Conservation (phyloP, 2,888 invertebrate species). For the Drosophila aldrichi region DNA sequence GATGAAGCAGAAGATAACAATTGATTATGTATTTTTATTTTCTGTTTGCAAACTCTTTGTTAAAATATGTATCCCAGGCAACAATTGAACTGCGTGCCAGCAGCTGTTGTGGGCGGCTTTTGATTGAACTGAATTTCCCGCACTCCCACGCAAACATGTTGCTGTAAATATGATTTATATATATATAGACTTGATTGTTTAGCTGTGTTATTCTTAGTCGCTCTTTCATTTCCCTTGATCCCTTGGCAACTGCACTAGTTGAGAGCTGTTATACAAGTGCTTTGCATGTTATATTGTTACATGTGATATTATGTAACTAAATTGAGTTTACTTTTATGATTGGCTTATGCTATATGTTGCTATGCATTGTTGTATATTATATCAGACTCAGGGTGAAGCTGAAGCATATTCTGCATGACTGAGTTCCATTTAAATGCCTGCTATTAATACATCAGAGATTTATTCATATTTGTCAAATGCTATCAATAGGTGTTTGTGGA, state of each 20-base stretch:
- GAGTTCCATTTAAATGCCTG: background rate
- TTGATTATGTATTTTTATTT: slow-evolving; percentile 45
- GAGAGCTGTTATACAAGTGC: slow-evolving; percentile 4
- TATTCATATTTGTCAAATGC: slow-evolving; percentile 9
- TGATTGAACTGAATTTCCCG: slow-evolving; percentile 40
- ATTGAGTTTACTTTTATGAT: background rate
- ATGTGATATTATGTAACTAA: slow-evolving; percentile 2
- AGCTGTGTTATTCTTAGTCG: slow-evolving; percentile 33
- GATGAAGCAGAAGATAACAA: slow-evolving; percentile 48
- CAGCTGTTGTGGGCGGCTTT: slow-evolving; percentile 46
- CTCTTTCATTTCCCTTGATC: slow-evolving; percentile 12
- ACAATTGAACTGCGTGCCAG: slow-evolving; percentile 44
- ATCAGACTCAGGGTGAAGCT: background rate
- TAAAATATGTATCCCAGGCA: slow-evolving; percentile 6
- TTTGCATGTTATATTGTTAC: background rate
- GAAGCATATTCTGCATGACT: background rate
- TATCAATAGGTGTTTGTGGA: background rate
- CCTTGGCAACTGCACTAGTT: slow-evolving; percentile 16
- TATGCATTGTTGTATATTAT: background rate
- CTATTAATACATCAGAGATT: background rate
- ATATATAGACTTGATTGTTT: slow-evolving; percentile 35
- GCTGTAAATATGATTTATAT: background rate
- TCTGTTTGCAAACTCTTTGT: slow-evolving; percentile 24
- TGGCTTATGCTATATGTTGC: background rate
- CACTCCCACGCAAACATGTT: background rate